Conservation (phyloP, 2,888 invertebrate species). For the Acanthosepion lycidas region DNA sequence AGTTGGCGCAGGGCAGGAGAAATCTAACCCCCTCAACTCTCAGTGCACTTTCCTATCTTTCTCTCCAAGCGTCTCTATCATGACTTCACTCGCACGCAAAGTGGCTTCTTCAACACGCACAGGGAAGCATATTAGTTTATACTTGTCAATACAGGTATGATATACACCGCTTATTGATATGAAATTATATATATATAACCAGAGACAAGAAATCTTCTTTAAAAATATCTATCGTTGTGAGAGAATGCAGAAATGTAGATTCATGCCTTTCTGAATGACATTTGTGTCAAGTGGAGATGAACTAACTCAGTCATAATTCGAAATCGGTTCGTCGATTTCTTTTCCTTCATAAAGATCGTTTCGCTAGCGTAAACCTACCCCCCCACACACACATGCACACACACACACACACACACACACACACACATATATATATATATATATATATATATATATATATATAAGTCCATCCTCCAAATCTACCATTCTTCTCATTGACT, state of each 20-base stretch:
- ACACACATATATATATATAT: neutral
- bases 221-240: too few relatives aligned
- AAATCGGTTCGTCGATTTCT: too few relatives aligned
- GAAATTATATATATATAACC: neutral
- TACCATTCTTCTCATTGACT: too few relatives aligned
- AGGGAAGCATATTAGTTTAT: neutral
- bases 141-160: neutral
- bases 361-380: neutral
- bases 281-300: too few relatives aligned
- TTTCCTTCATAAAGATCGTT: neutral
- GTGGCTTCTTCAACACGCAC: neutral
- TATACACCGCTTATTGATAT: neutral
- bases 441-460: too few relatives aligned
- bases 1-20: neutral
- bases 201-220: too few relatives aligned
- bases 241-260: too few relatives aligned
- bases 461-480: too few relatives aligned
- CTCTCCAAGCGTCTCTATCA: neutral
- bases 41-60: neutral
- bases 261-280: too few relatives aligned
- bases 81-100: neutral
- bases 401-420: neutral
- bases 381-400: too few relatives aligned
- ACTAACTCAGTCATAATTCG: too few relatives aligned
- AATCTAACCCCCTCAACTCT: too few relatives aligned